A percentile compares a stretch with the other conserved stretches of the same genome.
These are phyloP conservation scores for Drosophila arawakana DNA, from an alignment of 1,140 invertebrate genomes.

Conservation along the genomic window DNA sequence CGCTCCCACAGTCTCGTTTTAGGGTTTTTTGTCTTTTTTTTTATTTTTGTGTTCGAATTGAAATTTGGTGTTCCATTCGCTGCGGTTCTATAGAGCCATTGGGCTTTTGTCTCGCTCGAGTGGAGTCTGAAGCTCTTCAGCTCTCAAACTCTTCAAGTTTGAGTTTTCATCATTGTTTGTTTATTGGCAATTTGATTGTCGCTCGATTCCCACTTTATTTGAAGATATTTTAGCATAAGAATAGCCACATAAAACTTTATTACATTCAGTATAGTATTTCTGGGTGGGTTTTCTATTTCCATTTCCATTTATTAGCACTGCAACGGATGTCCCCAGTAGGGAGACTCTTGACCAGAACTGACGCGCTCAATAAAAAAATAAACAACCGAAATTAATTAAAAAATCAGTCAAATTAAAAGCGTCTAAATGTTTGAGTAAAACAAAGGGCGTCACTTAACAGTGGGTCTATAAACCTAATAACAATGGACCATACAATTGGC, in stretches of 20 bases:
- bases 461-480: slow-evolving; percentile 20
- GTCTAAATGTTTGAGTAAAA: slow-evolving; percentile 31
- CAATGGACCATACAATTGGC: slow-evolving; percentile 42
- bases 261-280: slow-evolving; percentile 53
- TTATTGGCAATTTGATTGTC: slow-evolving; percentile 64
- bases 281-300: slow-evolving; percentile 58
- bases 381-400: slow-evolving; percentile 34
- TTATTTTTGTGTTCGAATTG: neutral
- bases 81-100: slow-evolving; percentile 74
- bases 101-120: slow-evolving; percentile 68
- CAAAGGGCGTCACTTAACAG: slow-evolving; percentile 37
- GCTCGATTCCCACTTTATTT: slow-evolving; percentile 37
- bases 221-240: slow-evolving; percentile 72
- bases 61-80: slow-evolving; percentile 32
- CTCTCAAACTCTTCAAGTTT: slow-evolving; percentile 46
- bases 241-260: slow-evolving; percentile 70
- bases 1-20: slow-evolving; percentile 66
- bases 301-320: slow-evolving; percentile 7
- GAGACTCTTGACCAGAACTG: slow-evolving; percentile 6
- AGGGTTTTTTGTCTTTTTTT: neutral
- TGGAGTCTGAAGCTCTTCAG: slow-evolving; percentile 15
- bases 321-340: slow-evolving; percentile 46
- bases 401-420: slow-evolving; percentile 35
- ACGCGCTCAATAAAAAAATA: slow-evolving; percentile 21
- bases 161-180: slow-evolving; percentile 63